Base-by-base conservation (phyloP, 2,888 invertebrate species). In the Empis livida region DNA sequence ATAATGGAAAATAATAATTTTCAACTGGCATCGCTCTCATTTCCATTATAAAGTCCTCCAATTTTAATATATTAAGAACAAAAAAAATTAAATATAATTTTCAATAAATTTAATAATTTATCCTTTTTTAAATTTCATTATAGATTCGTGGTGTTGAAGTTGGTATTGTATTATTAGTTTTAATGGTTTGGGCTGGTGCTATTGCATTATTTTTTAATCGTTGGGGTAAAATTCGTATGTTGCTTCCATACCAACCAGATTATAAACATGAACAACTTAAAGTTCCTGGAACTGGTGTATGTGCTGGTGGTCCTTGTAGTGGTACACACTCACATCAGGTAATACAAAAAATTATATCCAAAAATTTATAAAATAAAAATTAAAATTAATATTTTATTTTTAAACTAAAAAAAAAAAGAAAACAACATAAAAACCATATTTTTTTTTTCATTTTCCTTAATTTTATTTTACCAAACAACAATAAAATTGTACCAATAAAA, bases 71-170 rank as follows among this genome's bases (percentile, higher is more conserved):
- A n/a, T n/a, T n/a, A n/a, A n/a, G n/a, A 20, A 20, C 5, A 20
- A 20, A 20, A 20, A 20, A 20, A 20, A 5, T 20, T 20, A 20
- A 20, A 20, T 20, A 20, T 5, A 5, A 20, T 20, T 20, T 20
- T 20, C 20, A 5, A 5, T 20, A n/a, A n/a, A n/a, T n/a, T n/a
- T n/a, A n/a, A n/a, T n/a, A n/a, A n/a, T n/a, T n/a, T n/a, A n/a
- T n/a, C n/a, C n/a, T n/a, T n/a, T n/a, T n/a, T n/a, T n/a, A n/a
- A n/a, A n/a, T 20, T 20, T 5, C 4, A 46, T 51, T 55, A 48
- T 71, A 89, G 84, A 88, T 92, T 62, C 80, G 90, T 55, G 88
- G 89, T 46, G 89, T 91, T 56, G 92, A 92, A 73, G 85, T 92
- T 59, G 89, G 88, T 54, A 89, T 93, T 61, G 88, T 89, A 48